Evolutionary conservation across 2,797 vertebrate genomes (phyloP), one percentile per base, ranked within the genome.

Genomic region (Gorsachius magnificus): DNA sequence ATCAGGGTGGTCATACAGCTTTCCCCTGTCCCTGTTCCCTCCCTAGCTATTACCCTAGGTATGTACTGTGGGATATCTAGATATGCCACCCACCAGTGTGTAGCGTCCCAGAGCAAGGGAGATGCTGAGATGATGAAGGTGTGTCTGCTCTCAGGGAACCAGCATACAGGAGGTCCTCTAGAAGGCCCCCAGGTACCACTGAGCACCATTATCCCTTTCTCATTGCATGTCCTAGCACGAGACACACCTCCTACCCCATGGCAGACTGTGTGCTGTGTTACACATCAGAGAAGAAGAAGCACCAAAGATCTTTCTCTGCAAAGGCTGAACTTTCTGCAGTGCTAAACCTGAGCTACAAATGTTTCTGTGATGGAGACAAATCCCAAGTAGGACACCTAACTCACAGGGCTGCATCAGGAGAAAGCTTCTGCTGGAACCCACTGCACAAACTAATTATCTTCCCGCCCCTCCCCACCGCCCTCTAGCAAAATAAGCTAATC

Each of bases 381-480:
- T 90, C 88, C 79, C 96, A 96, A 95, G 83, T 95, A 95, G 95
- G 95, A 74, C 96, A 96, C 63, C 87, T 72, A 38, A 74, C 61
- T 77, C 89, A 20, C 45, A 46, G 38, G 66, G 38, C 66, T 93
- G 57, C 71, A 38, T 0, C 38, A 61, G 78, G 51, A 93, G 87
- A 74, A 88, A 96, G 66, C 84, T 88, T 78, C 85, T 92, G 78
- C 83, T 83, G 94, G 94, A 95, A 93, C 80, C 48, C 41, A 31
- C 51, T 36, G 63, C 90, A 97, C 69, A 84, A 96, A 95, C 38
- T 97, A 95, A 97, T 96, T 97, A 96, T 92, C 89, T 94, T 94
- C 87, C 77, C 10, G 16, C 38, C 86, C 95, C 86, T 90, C 84
- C 95, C 63, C 69, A 25, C 66, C 94, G 87, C 94, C 97, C 93